Percentiles rank a stretch among this genome's conserved stretches.
Evolutionary conservation across 2,888 invertebrate species (phyloP).

Genomic region (Osedax frankpressi): DNA sequence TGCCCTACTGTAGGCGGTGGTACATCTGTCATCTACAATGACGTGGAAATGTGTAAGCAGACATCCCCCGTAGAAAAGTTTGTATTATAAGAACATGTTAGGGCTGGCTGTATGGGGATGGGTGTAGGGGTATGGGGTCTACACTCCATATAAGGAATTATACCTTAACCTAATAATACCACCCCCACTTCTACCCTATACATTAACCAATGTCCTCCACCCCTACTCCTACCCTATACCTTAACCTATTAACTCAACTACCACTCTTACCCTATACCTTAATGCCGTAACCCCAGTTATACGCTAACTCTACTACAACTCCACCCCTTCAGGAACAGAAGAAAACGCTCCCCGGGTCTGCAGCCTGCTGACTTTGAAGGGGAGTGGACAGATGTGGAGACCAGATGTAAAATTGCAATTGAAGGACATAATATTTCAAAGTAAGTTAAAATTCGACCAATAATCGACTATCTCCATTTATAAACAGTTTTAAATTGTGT

Average conservation of each 20-base stretch:
- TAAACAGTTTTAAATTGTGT: no score
- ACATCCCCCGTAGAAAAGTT: conserved; percentile 36
- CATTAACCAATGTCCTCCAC: not conserved
- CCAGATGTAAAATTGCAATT: conserved; percentile 38
- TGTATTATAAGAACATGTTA: no score
- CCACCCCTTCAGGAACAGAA: conserved; percentile 28
- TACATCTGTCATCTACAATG: conserved; percentile 81
- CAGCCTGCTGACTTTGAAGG: conserved; percentile 36
- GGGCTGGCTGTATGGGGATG: no score
- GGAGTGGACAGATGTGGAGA: conserved; percentile 42
- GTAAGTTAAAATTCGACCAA: no score
- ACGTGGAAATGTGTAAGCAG: conserved; percentile 66
- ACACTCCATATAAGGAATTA: not conserved
- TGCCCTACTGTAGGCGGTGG: conserved; percentile 86
- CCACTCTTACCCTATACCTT: not conserved
- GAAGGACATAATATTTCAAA: conserved; percentile 35
- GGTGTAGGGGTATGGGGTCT: no score
- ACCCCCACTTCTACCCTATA: not conserved
- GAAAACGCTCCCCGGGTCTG: conserved; percentile 32
- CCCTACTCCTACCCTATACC: not conserved
- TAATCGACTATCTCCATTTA: no score
- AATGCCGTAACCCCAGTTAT: not conserved
- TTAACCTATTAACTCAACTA: no score
- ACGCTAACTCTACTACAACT: not conserved
- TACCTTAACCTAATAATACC: not conserved